phyloP scores from a whole-genome alignment of 2,113 vertebrate genomes.

The Electrona antarctica region DNA sequence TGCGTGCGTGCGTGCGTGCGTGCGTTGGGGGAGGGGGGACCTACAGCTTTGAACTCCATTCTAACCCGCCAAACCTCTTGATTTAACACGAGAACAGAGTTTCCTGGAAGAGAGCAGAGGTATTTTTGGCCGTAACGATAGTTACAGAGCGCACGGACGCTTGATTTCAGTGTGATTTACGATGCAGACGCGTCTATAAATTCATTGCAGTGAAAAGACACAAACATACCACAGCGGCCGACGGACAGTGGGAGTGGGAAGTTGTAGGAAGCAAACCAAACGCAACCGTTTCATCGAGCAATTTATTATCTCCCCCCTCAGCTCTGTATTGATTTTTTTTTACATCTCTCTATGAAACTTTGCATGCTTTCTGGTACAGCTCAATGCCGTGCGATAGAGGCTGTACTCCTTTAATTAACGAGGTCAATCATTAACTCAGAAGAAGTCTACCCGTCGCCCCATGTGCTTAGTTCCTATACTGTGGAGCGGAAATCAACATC shows the following conservation, averaged over 20 bases:
- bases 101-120: slow-evolving; percentile 56
- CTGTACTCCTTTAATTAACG: slow-evolving; percentile 62
- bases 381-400: slow-evolving; percentile 30
- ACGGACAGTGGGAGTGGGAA: slow-evolving; percentile 60
- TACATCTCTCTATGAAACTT: slow-evolving; percentile 43
- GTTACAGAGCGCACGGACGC: slow-evolving; percentile 46
- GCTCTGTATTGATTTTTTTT: slow-evolving; percentile 51
- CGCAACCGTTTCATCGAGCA: slow-evolving; percentile 54
- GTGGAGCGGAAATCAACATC: slow-evolving; percentile 22
- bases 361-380: slow-evolving; percentile 43
- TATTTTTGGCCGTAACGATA: slow-evolving; percentile 54
- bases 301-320: slow-evolving; percentile 49
- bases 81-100: slow-evolving; percentile 60
- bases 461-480: slow-evolving; percentile 21
- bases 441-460: slow-evolving; percentile 10
- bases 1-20: no score
- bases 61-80: slow-evolving; percentile 52
- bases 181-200: slow-evolving; percentile 59
- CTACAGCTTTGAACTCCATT: slow-evolving; percentile 50
- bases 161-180: slow-evolving; percentile 67
- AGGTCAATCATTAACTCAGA: slow-evolving; percentile 58
- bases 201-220: slow-evolving; percentile 63
- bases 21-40: slow-evolving; percentile 1
- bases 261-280: slow-evolving; percentile 54
- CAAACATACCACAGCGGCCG: slow-evolving; percentile 63